These are phyloP conservation scores for Dilophus febrilis DNA, from an alignment of 2,888 invertebrate species.

Conservation along the genomic window DNA sequence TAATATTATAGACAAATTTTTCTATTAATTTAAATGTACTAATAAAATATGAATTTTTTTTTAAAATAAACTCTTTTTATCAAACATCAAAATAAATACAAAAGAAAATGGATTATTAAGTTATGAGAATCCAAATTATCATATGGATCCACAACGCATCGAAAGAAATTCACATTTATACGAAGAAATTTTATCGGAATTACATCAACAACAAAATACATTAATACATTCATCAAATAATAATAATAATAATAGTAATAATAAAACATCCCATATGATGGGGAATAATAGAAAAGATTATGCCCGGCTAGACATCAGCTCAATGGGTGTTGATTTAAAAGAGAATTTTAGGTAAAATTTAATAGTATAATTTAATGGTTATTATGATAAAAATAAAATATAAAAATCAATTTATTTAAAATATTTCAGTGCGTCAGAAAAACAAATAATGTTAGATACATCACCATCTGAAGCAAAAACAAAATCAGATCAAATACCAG, in stretches of 20 bases:
- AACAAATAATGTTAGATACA: slow-evolving; percentile 14
- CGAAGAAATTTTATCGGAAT: slow-evolving; percentile 29
- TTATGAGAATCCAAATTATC: slow-evolving; percentile 85
- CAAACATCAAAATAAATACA: too few relatives aligned
- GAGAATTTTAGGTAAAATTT: slow-evolving; percentile 17
- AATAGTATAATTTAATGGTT: not conserved
- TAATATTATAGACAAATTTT: too few relatives aligned
- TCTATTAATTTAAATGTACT: too few relatives aligned
- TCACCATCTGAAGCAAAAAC: slow-evolving; percentile 15
- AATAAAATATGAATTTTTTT: too few relatives aligned
- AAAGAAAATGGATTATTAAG: slow-evolving; percentile 83
- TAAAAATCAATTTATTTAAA: not conserved
- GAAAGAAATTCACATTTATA: slow-evolving; percentile 53
- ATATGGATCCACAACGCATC: slow-evolving; percentile 60
- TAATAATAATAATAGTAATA: too few relatives aligned
- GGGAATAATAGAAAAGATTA: slow-evolving; percentile 44
- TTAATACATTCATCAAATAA: slow-evolving; percentile 27
- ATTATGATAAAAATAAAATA: not conserved
- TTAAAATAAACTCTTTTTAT: too few relatives aligned
- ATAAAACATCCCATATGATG: slow-evolving; percentile 33
- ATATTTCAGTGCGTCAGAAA: slow-evolving; percentile 14
- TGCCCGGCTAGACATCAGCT: slow-evolving; percentile 46
- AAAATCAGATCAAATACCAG: slow-evolving; percentile 15
- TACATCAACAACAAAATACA: slow-evolving; percentile 13
- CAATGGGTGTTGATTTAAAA: slow-evolving; percentile 50